Percentiles rank a stretch among this genome's conserved stretches.
Conservation (phyloP, 2,797 vertebrate genomes). For the Characodon lateralis region DNA sequence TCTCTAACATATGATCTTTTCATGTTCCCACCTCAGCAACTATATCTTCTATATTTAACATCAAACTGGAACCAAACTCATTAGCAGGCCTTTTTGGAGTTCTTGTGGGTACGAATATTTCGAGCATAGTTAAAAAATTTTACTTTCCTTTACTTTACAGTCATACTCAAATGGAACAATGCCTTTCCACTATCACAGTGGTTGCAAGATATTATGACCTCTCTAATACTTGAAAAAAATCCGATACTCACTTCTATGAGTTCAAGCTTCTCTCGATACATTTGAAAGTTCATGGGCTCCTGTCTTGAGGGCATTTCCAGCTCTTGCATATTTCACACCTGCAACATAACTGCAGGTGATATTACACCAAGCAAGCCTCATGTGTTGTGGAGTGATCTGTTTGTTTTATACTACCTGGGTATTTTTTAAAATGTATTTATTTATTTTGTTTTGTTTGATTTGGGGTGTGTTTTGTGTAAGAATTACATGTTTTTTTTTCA, state of each 20-base stretch:
- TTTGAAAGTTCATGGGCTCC: not conserved
- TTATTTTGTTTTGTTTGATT: too few relatives aligned
- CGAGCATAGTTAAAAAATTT: not conserved
- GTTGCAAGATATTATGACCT: not conserved
- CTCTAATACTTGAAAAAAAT: not conserved
- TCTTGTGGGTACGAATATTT: not conserved
- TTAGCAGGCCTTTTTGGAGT: not conserved
- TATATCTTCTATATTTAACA: not conserved
- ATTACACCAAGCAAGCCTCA: not conserved
- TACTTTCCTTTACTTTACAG: not conserved
- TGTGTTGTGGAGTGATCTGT: not conserved
- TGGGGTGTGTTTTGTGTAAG: too few relatives aligned
- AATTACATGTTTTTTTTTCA: too few relatives aligned
- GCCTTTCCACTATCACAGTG: not conserved
- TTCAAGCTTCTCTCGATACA: not conserved
- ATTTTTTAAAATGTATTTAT: too few relatives aligned
- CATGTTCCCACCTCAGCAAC: not conserved
- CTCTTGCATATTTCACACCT: not conserved
- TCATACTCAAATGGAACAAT: not conserved
- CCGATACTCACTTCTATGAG: not conserved
- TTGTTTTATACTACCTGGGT: too few relatives aligned
- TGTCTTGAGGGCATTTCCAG: not conserved
- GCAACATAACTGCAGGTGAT: not conserved
- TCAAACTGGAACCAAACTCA: not conserved
- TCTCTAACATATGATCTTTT: not conserved